Percentiles rank a stretch among this genome's conserved stretches.
These are phyloP conservation scores for Campoplex capitator DNA, from an alignment of 2,888 invertebrate genomes.

Conservation along the genomic window DNA sequence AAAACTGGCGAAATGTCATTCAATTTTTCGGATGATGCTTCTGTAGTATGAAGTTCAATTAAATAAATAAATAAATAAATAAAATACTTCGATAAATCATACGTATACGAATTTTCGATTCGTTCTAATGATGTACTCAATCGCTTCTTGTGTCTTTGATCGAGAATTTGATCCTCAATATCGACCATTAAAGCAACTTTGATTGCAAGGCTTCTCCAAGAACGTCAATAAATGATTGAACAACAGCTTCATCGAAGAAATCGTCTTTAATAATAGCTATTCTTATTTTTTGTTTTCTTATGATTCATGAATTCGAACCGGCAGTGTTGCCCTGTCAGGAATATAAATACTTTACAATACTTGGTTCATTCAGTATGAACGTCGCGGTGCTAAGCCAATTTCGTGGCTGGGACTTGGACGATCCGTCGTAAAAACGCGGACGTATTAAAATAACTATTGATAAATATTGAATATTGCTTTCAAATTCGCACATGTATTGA, in stretches of 20 bases:
- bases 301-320: slow-evolving; percentile 9
- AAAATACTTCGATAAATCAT: background rate
- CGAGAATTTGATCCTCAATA: background rate
- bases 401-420: background rate
- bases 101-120: background rate
- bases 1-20: too few relatives aligned
- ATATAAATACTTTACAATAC: slow-evolving; percentile 33
- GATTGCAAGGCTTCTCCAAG: background rate
- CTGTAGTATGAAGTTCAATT: background rate
- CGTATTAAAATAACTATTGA: too few relatives aligned
- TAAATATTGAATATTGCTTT: background rate
- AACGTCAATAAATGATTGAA: slow-evolving; percentile 13
- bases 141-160: background rate
- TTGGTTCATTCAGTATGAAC: slow-evolving; percentile 8
- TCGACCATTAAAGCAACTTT: background rate
- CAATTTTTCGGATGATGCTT: too few relatives aligned
- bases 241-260: background rate
- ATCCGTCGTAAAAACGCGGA: background rate
- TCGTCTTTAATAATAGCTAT: slow-evolving; percentile 2
- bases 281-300: background rate
- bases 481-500: background rate
- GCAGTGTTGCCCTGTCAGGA: slow-evolving; percentile 35
- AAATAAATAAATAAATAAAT: background rate
- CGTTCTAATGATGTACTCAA: background rate
- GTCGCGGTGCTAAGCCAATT: background rate